These are phyloP conservation scores for Halictus rubicundus DNA, from an alignment of 1,140 invertebrate species.

Conservation along the genomic window DNA sequence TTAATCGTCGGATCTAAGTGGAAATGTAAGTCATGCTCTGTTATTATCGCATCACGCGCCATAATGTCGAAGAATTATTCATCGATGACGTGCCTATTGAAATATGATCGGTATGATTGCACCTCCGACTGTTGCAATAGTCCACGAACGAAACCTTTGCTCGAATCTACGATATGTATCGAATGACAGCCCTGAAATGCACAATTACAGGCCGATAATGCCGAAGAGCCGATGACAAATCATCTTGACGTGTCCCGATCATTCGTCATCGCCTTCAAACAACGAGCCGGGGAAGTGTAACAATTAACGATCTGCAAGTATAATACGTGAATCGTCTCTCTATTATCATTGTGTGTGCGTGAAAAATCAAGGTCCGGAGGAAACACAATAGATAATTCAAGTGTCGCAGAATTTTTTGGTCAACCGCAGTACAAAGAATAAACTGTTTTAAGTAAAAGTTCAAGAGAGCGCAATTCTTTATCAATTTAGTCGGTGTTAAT, in stretches of 20 bases:
- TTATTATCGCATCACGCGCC: not conserved
- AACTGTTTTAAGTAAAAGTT: no score
- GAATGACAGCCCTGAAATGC: not conserved
- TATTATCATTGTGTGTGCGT: not conserved
- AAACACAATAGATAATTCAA: no score
- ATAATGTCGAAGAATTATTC: not conserved
- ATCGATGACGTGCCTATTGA: slow-evolving; percentile 13
- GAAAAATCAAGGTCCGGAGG: no score
- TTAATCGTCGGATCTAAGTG: not conserved
- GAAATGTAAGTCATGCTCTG: not conserved
- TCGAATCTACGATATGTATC: not conserved
- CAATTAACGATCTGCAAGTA: not conserved
- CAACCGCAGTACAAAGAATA: no score
- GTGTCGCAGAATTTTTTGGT: no score
- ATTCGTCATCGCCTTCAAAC: not conserved
- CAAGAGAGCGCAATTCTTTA: no score
- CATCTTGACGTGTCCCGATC: not conserved
- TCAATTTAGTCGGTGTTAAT: slow-evolving; percentile 16
- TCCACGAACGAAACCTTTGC: not conserved
- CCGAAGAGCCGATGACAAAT: slow-evolving; percentile 12
- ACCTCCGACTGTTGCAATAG: not conserved
- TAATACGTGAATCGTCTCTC: not conserved
- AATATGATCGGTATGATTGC: not conserved
- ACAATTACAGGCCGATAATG: slow-evolving; percentile 16
- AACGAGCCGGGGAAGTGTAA: not conserved